These are phyloP conservation scores for Sarotherodon lohbergeri DNA, from an alignment of 2,113 vertebrate genomes.

Conservation along the genomic window DNA sequence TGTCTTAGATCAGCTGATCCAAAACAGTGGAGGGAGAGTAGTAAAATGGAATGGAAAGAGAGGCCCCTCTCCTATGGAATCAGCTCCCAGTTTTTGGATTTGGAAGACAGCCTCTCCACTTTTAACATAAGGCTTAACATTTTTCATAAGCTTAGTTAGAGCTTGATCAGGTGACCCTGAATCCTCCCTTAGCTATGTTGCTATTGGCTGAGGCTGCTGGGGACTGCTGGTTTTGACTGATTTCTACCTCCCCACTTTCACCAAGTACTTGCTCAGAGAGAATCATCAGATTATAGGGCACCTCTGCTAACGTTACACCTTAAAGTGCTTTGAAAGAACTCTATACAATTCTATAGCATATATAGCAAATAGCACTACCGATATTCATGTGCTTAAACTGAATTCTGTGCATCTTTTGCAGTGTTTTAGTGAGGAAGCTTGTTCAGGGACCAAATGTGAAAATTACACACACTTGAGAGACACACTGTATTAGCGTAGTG, in stretches of 20 bases:
- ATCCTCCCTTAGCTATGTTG: background rate
- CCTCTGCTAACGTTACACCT: background rate
- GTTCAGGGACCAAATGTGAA: constrained; percentile 13
- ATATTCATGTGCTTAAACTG: background rate
- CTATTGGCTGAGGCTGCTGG: background rate
- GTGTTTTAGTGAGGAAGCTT: background rate
- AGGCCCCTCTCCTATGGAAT: background rate
- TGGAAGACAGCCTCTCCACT: background rate
- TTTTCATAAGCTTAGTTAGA: background rate
- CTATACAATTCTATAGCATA: background rate
- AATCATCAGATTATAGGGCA: background rate
- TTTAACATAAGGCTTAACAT: background rate
- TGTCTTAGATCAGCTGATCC: background rate
- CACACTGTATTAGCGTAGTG: constrained; percentile 35
- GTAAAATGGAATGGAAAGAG: background rate
- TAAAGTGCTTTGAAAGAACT: background rate
- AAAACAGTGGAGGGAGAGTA: background rate
- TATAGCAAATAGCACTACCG: rapidly evolving
- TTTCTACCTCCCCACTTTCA: background rate
- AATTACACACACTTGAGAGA: constrained; percentile 36
- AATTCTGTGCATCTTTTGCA: background rate
- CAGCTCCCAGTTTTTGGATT: background rate
- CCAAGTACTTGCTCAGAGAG: background rate
- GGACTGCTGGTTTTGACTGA: background rate
- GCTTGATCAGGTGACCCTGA: background rate